Percentiles rank a stretch among this genome's conserved stretches.
phyloP scores from a whole-genome alignment of 2,113 vertebrate species.

The Rhinolophus sinicus region DNA sequence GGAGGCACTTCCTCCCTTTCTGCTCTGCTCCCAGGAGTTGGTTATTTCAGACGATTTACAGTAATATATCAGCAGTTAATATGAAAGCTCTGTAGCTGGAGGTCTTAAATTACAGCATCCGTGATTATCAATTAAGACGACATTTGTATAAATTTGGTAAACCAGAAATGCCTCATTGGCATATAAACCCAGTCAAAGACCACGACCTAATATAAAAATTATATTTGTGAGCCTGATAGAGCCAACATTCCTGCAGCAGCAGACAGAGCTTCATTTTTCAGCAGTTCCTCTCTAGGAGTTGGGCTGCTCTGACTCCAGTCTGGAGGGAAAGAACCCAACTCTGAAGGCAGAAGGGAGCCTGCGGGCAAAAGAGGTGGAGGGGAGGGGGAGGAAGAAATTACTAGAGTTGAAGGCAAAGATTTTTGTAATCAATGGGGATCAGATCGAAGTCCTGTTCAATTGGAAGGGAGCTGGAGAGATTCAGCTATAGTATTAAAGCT shows the following conservation, averaged over 20 bases:
- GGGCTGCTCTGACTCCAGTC: constrained; percentile 2
- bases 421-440: constrained; percentile 14
- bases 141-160: constrained; percentile 95
- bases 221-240: constrained; percentile 78
- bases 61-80: constrained; percentile 91
- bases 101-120: constrained; percentile 93
- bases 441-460: neutral
- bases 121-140: constrained; percentile 95
- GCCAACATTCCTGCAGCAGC: constrained; percentile 69
- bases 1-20: constrained; percentile 69
- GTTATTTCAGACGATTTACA: constrained; percentile 89
- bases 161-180: constrained; percentile 88
- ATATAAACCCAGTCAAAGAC: constrained; percentile 89
- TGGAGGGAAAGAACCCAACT: constrained; percentile 6
- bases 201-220: constrained; percentile 83
- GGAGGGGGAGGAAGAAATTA: neutral
- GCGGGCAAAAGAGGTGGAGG: neutral
- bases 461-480: neutral
- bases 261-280: constrained; percentile 33
- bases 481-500: neutral
- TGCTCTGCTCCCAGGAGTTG: constrained; percentile 86
- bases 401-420: constrained; percentile 40
- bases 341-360: constrained; percentile 10
- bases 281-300: constrained; percentile 11
- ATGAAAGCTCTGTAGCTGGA: constrained; percentile 90